Percentiles rank a stretch among this genome's conserved stretches.
Conservation (phyloP, 2,797 vertebrate genomes). For the Coccyzus lansbergi region DNA sequence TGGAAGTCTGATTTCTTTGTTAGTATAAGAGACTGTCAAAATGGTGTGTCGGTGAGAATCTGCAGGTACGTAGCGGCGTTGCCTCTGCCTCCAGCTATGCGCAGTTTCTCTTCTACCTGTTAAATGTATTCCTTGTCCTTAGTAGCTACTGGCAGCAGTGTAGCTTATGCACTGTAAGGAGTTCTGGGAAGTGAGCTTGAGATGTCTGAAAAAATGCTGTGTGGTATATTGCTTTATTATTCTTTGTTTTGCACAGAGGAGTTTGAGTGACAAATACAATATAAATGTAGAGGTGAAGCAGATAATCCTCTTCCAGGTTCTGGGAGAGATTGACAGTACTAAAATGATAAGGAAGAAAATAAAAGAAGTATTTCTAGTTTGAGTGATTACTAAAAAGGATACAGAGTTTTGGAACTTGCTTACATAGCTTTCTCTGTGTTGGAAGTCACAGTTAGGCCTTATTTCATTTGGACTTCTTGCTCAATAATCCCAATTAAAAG, state of each 20-base stretch:
- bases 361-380: background rate
- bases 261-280: constrained; percentile 57
- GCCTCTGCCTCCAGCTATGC: constrained; percentile 4
- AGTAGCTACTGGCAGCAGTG: background rate
- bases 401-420: background rate
- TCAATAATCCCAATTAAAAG: background rate
- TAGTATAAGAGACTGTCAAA: background rate
- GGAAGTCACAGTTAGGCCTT: background rate
- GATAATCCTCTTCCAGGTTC: constrained; percentile 17
- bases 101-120: background rate
- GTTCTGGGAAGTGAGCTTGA: background rate
- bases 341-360: background rate
- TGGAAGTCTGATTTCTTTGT: background rate
- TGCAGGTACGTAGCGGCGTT: background rate
- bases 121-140: constrained; percentile 17
- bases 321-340: constrained; percentile 28
- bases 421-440: background rate
- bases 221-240: constrained; percentile 3
- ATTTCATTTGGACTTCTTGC: background rate
- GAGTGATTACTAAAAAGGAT: background rate
- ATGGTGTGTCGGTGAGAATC: background rate
- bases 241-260: constrained; percentile 22
- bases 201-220: background rate
- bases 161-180: background rate
- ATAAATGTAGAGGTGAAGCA: constrained; percentile 31